These are phyloP conservation scores for Steinernema scapterisci DNA, from an alignment of 2,888 invertebrate species.

Conservation along the genomic window DNA sequence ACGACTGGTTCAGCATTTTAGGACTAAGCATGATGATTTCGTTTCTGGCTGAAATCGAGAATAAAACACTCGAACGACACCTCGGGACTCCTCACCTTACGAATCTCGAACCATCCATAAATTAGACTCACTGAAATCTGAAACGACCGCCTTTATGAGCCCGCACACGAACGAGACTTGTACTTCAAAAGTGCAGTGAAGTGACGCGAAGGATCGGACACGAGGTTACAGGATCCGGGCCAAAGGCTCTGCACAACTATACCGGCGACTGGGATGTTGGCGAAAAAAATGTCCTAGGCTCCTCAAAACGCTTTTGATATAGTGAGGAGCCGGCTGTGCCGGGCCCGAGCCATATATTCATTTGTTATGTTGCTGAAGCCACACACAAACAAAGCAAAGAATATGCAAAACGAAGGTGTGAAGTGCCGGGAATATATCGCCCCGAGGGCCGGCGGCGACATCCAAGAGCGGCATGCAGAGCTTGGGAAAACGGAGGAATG, in stretches of 20 bases:
- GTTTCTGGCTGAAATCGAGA: background rate
- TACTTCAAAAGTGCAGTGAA: background rate
- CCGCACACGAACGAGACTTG: background rate
- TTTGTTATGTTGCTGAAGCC: background rate
- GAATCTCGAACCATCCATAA: constrained; percentile 1
- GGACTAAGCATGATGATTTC: constrained; percentile 19
- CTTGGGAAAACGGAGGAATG: background rate
- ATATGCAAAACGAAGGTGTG: constrained; percentile 31
- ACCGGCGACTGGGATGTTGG: too few species aligned
- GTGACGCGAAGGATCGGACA: background rate
- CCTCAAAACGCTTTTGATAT: background rate
- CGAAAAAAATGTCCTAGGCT: background rate
- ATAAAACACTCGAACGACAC: background rate
- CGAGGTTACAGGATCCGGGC: background rate
- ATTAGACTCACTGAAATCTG: background rate
- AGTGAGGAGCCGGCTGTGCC: background rate
- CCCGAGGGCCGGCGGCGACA: background rate
- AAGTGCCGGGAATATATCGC: constrained; percentile 3
- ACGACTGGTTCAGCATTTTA: constrained; percentile 20
- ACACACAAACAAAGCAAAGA: constrained; percentile 3
- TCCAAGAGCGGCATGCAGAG: background rate
- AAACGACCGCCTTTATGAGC: background rate
- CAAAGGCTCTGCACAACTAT: background rate
- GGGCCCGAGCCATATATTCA: constrained; percentile 7
- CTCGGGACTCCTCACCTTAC: background rate